A percentile compares a stretch with the other conserved stretches of the same genome.
Conservation (phyloP, 2,113 vertebrate species). For the Phalacrocorax aristotelis region DNA sequence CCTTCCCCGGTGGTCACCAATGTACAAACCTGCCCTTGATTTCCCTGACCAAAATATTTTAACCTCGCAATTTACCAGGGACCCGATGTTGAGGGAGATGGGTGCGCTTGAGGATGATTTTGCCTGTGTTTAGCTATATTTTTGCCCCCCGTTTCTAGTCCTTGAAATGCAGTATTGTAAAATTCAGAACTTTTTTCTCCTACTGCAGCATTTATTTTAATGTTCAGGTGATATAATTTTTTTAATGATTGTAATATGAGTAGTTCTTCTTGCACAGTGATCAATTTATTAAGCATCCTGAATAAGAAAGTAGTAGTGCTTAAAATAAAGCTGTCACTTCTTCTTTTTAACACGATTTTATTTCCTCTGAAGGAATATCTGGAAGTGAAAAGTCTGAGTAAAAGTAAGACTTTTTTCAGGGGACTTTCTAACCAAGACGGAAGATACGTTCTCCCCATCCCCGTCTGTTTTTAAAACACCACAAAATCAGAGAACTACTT, state of each 20-base stretch:
- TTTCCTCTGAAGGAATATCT: background rate
- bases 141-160: background rate
- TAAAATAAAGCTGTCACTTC: constrained; percentile 7
- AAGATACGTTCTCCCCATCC: background rate
- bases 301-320: background rate
- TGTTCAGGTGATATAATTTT: constrained; percentile 14
- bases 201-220: constrained; percentile 26
- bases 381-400: background rate
- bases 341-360: background rate
- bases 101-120: background rate
- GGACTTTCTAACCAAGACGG: background rate
- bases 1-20: background rate
- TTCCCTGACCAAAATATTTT: background rate
- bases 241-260: constrained; percentile 26
- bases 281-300: constrained; percentile 2
- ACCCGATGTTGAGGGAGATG: no score
- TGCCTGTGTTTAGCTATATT: background rate
- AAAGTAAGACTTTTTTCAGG: background rate
- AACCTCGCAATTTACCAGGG: background rate
- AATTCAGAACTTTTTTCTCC: constrained; percentile 25
- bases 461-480: background rate
- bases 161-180: background rate
- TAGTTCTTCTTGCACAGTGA: constrained; percentile 23
- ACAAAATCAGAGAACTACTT: background rate
- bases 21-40: background rate